Conservation (phyloP, 1,140 invertebrate species). For the Cephus cinctus region DNA sequence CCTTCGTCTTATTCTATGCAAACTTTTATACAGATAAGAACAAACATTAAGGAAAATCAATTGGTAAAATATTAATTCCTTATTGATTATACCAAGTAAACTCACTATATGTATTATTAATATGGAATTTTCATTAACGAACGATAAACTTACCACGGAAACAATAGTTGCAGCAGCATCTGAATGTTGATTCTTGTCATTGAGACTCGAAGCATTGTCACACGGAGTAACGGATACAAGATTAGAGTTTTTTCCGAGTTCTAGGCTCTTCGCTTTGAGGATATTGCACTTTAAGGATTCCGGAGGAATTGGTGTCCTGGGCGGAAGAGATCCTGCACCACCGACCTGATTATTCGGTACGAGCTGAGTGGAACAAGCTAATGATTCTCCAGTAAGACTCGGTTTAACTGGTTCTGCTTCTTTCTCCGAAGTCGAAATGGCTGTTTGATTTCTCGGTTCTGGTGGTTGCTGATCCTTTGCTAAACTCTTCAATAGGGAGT, state of each 20-base stretch:
- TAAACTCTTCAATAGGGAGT: conserved; percentile 59
- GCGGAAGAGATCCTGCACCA: conserved; percentile 50
- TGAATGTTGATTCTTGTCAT: conserved; percentile 45
- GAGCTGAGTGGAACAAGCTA: conserved; percentile 48
- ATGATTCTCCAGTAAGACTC: conserved; percentile 51
- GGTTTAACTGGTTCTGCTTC: conserved; percentile 42
- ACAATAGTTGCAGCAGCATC: conserved; percentile 71
- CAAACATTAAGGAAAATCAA: too few relatives aligned
- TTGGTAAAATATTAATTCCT: conserved; percentile 1
- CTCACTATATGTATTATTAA: too few relatives aligned
- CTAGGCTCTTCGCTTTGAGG: conserved; percentile 68
- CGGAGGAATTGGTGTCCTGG: conserved; percentile 67
- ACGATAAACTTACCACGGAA: conserved; percentile 70
- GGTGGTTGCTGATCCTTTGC: conserved; percentile 60
- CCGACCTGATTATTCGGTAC: conserved; percentile 54
- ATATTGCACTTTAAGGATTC: conserved; percentile 95
- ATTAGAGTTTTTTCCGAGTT: conserved; percentile 50
- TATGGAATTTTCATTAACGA: too few relatives aligned
- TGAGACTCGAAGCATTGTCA: conserved; percentile 44
- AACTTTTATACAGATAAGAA: too few relatives aligned
- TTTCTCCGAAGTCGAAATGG: conserved; percentile 48
- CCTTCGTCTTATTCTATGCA: too few relatives aligned
- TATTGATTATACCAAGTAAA: too few relatives aligned
- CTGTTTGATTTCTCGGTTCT: conserved; percentile 55
- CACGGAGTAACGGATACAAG: conserved; percentile 48